Evolutionary conservation across 2,797 vertebrate species (phyloP), one percentile per base, ranked within the genome.

Genomic region (Paguma larvata): DNA sequence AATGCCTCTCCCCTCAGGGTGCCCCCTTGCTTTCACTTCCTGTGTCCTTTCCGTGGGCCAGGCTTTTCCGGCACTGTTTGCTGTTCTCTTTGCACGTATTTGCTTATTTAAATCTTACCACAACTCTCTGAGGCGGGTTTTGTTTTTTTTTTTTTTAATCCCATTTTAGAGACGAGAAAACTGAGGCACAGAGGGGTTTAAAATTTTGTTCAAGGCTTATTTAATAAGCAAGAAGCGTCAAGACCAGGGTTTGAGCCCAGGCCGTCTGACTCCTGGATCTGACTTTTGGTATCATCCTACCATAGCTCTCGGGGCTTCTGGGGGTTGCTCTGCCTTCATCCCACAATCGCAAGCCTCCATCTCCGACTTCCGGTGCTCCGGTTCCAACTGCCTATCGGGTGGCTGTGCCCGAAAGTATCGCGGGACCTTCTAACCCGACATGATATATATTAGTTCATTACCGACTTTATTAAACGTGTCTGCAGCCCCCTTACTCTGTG

Each of bases 111-210:
- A 79, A 53, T 15, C 19, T 65, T 48, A 34, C 21, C 6, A 2
- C 44, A 38, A 15, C 48, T 41, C 21, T 53, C 70, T 1, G 6
- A n/a, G 46, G 73, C 73, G 46, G 23, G 30, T 65, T 9, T 59
- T 51, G 21, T 4, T 62, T 9, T 56, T 53, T 51, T 1, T 56
- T 56, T 59, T 9, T 62, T 38, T 21, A 85, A 63, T 14, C 51
- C 19, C 30, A 16, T 87, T 91, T 78, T 82, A 53, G 72, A 80
- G 38, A 48, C 48, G 62, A 95, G 67, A 30, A 89, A 67, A 84
- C 34, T 0, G 25, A 92, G 70, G 85, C 56, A 8, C 82, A 34
- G 25, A 67, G 6, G 63, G 23, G 4, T 59, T 91, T 63, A 90
- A 48, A 78, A 27, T 34, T 79, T 48, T 59, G 34, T 83, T 80